Percentiles rank a stretch among this genome's conserved stretches.
These are phyloP conservation scores for Eurypyga helias DNA, from an alignment of 2,113 vertebrate species.

Conservation along the genomic window DNA sequence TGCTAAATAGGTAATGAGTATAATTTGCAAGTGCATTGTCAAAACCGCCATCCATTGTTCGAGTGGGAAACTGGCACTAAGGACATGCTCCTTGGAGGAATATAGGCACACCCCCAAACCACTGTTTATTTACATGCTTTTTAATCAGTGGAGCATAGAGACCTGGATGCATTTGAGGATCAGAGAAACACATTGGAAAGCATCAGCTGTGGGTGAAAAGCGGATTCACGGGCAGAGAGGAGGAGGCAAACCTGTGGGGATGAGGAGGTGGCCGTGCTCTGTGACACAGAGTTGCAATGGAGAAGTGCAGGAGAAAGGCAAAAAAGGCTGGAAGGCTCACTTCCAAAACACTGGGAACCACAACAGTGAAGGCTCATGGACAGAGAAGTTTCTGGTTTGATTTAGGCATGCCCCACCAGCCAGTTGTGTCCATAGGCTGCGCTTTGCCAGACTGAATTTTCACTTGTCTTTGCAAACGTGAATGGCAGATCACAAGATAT, in stretches of 20 bases:
- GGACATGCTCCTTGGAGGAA: background rate
- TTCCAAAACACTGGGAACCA: background rate
- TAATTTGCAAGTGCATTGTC: background rate
- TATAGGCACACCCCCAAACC: background rate
- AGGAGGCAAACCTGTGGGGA: background rate
- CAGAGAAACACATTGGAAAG: background rate
- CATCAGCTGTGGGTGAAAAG: background rate
- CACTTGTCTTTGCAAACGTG: background rate
- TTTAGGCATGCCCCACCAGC: background rate
- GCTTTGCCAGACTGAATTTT: background rate
- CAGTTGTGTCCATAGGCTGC: background rate
- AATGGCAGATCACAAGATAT: background rate
- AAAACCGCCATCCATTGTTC: background rate
- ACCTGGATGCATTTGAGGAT: background rate
- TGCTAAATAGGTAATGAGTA: background rate
- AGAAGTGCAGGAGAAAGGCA: background rate
- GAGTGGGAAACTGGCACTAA: background rate
- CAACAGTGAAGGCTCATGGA: background rate
- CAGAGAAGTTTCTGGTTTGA: background rate
- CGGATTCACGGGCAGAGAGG: background rate
- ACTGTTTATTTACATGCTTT: background rate
- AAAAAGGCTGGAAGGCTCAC: background rate
- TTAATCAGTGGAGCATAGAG: constrained; percentile 7
- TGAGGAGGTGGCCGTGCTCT: background rate
- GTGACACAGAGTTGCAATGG: background rate